These are phyloP conservation scores for Lanius collurio DNA, from an alignment of 2,113 vertebrate genomes.

Conservation along the genomic window DNA sequence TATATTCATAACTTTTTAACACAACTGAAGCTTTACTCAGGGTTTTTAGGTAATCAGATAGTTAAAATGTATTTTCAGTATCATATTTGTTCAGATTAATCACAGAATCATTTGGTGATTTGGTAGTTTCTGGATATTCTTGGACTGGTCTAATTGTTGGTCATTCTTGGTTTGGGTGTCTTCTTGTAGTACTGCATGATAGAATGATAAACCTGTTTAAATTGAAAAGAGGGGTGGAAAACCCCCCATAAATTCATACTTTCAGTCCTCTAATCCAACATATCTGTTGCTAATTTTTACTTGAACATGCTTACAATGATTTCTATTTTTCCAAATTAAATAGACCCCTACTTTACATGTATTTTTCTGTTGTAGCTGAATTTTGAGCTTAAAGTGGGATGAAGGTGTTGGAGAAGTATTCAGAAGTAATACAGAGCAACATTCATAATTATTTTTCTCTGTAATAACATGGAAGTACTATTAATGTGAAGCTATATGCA, in stretches of 20 bases:
- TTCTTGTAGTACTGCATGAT: not conserved
- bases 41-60: not conserved
- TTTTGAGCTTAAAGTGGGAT: not conserved
- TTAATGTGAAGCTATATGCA: not conserved
- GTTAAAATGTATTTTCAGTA: not conserved
- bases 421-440: not conserved
- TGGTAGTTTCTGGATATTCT: not conserved
- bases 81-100: accelerated
- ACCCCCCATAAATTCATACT: not conserved
- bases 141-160: not conserved
- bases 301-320: not conserved
- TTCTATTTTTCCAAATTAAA: not conserved
- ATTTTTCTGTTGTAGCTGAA: not conserved
- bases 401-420: not conserved
- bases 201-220: not conserved
- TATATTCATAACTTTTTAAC: not conserved
- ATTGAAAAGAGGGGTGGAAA: not conserved
- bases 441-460: not conserved
- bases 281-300: not conserved
- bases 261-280: not conserved
- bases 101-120: not conserved
- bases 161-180: not conserved
- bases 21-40: not conserved
- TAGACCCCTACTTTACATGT: not conserved
- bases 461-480: not conserved